Evolutionary conservation across 1,140 invertebrate species (phyloP).

Genomic region (Ceratoteleas bidentatus): DNA sequence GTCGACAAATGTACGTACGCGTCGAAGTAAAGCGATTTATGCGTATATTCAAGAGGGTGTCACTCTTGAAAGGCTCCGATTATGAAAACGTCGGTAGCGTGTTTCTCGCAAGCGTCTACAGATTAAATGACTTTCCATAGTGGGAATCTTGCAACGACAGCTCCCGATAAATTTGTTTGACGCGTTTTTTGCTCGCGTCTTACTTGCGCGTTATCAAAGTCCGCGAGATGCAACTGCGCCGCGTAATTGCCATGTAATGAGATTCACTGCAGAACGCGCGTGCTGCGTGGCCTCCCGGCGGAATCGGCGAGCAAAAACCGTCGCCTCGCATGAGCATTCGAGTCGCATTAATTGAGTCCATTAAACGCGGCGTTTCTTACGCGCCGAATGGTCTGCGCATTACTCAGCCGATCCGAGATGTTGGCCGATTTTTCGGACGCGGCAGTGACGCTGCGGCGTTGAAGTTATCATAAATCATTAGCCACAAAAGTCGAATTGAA

Average conservation of each 20-base stretch:
- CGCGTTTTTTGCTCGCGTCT: slow-evolving; percentile 34
- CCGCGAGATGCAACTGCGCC: slow-evolving; percentile 4
- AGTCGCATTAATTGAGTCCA: slow-evolving; percentile 25
- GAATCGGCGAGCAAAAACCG: slow-evolving; percentile 8
- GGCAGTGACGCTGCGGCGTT: slow-evolving; percentile 25
- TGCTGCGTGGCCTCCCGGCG: background rate
- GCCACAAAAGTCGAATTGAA: slow-evolving; percentile 22
- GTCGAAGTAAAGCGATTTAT: slow-evolving; percentile 62
- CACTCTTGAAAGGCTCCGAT: slow-evolving; percentile 63
- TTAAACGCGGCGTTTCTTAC: slow-evolving; percentile 14
- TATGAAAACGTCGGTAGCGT: slow-evolving; percentile 65
- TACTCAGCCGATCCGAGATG: slow-evolving; percentile 23
- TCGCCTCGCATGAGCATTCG: slow-evolving; percentile 8
- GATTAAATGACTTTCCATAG: slow-evolving; percentile 63
- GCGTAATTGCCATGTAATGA: slow-evolving; percentile 47
- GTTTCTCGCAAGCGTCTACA: slow-evolving; percentile 61
- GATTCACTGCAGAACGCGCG: slow-evolving; percentile 2
- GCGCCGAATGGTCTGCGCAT: slow-evolving; percentile 3
- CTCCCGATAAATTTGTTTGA: slow-evolving; percentile 59
- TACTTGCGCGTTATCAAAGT: slow-evolving; percentile 36
- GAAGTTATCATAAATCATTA: slow-evolving; percentile 53
- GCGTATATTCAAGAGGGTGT: slow-evolving; percentile 66
- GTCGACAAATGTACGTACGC: slow-evolving; percentile 49
- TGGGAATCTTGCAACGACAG: slow-evolving; percentile 54
- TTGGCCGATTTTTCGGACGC: slow-evolving; percentile 15